Evolutionary conservation across 2,888 invertebrate species (phyloP), one percentile per base, ranked within the genome.

Genomic region (Melinaea marsaeus): DNA sequence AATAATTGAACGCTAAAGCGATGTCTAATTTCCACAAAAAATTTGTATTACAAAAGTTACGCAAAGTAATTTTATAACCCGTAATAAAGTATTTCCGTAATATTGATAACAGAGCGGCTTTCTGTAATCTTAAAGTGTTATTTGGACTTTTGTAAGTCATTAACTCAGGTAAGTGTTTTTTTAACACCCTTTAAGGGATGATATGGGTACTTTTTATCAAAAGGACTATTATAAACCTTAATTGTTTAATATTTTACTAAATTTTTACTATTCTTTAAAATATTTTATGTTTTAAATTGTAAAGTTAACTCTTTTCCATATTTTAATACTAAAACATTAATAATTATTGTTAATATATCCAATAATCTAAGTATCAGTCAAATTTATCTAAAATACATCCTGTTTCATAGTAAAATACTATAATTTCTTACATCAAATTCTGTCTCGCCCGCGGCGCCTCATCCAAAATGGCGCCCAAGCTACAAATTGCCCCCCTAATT

Each of bases 81-180:
- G 32, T 51, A 9, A 7, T 51, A 51, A 51, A 51, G 32, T 32
- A 51, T 51, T 51, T 11, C 51, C 32, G 51, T 51, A 9, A 32
- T 51, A 51, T 32, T 32, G 51, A 51, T 42, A 42, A 42, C 42
- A 42, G 3, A 42, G 3, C 6, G 51, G 76, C 64, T 61, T 63
- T 62, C 34, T 77, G 75, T 65, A 13, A 32, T 32, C 11, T 51
- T 32, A 69, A 75, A 80, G 76, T 83, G 84, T 84, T 86, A 85
- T 84, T 82, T 48, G 48, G n/a, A 48, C 37, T 71, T 69, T 68
- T 69, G 72, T 71, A 74, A 75, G 86, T 88, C 85, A 88, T 88
- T 86, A 88, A 73, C 75, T 72, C 86, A 86, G 87, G 88, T 87
- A 87, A 62, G 70, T 68, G 71, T 78, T 78, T 79, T 79, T 79